A percentile compares a stretch with the other conserved stretches of the same genome.
Conservation (phyloP, 2,113 vertebrate genomes). For the Fregetta grallaria region DNA sequence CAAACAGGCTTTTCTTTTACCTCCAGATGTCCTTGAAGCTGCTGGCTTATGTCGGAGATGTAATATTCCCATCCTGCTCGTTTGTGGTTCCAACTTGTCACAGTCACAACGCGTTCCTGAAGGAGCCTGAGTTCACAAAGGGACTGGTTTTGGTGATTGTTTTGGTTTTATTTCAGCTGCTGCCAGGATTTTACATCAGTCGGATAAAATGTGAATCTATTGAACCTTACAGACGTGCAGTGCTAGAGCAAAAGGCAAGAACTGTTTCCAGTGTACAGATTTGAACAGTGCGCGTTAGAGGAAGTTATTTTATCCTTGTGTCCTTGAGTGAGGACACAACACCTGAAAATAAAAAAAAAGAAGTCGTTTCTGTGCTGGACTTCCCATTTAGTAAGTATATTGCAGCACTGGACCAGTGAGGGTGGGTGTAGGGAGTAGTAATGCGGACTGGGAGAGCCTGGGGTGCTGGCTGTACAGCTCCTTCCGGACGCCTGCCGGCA, state of each 20-base stretch:
- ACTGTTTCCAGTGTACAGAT: neutral
- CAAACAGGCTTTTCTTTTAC: slow-evolving; percentile 36
- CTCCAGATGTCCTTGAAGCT: slow-evolving; percentile 61
- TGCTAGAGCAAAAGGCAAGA: neutral
- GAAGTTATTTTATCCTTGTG: neutral
- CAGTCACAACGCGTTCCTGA: neutral
- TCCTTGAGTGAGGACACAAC: neutral
- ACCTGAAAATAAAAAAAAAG: neutral
- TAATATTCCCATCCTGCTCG: neutral
- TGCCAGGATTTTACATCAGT: neutral
- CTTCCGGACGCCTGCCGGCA: neutral
- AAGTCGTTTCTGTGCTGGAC: neutral
- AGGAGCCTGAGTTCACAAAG: neutral
- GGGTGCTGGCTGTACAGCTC: neutral
- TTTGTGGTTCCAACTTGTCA: neutral
- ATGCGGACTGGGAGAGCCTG: neutral
- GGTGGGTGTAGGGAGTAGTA: neutral
- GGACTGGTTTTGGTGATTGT: neutral
- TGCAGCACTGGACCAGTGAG: neutral
- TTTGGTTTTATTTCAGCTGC: slow-evolving; percentile 4
- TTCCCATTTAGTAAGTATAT: neutral
- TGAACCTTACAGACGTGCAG: neutral
- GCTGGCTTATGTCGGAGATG: neutral
- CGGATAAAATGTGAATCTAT: neutral
- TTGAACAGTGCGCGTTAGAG: neutral